A percentile compares a stretch with the other conserved stretches of the same genome.
These are phyloP conservation scores for Nycteola revayana DNA, from an alignment of 2,888 invertebrate species.

Conservation along the genomic window DNA sequence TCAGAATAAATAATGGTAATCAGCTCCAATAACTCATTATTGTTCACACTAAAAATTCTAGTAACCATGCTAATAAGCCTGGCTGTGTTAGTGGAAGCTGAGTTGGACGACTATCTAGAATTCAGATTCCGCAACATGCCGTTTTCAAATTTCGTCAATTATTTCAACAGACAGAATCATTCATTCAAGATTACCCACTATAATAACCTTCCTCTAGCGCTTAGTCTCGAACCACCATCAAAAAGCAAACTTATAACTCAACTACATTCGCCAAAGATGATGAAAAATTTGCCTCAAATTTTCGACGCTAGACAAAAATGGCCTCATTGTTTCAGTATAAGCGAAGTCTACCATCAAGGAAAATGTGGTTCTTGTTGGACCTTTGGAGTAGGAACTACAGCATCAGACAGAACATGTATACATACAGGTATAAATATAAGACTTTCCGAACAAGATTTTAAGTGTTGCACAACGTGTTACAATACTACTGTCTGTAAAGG, in stretches of 20 bases:
- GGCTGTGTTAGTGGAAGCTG: not conserved
- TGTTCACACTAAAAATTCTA: no score
- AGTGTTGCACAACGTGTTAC: constrained; percentile 2
- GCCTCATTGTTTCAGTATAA: constrained; percentile 15
- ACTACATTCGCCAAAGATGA: not conserved
- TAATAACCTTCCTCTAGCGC: not conserved
- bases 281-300: constrained; percentile 8
- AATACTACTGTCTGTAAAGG: not conserved
- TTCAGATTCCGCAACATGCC: constrained; percentile 7
- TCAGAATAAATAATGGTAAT: no score
- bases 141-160: constrained; percentile 14
- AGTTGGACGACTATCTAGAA: constrained; percentile 4
- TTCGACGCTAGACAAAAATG: constrained; percentile 18
- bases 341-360: constrained; percentile 12
- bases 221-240: not conserved
- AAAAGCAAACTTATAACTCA: not conserved
- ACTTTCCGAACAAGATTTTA: constrained; percentile 19
- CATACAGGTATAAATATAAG: constrained; percentile 9
- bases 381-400: constrained; percentile 14
- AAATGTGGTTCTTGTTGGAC: constrained; percentile 16
- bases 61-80: constrained; percentile 4
- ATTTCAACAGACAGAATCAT: constrained; percentile 18
- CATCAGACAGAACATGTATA: constrained; percentile 25
- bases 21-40: no score
- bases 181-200: constrained; percentile 18